These are phyloP conservation scores for Lutraria rhynchaena DNA, from an alignment of 1,140 invertebrate species.

Conservation along the genomic window DNA sequence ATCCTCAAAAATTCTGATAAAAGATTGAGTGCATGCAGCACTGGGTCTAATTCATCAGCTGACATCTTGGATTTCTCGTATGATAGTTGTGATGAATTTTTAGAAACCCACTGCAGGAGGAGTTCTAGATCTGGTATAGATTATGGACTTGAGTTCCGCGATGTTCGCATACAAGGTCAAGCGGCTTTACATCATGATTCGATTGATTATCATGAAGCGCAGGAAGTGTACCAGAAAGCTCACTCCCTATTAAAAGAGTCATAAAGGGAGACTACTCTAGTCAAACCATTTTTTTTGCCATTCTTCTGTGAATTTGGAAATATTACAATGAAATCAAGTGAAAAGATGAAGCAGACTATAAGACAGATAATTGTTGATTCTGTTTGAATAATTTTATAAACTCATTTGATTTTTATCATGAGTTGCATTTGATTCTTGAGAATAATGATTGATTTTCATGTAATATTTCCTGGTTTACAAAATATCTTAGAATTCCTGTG, in stretches of 20 bases:
- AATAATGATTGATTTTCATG: too few relatives aligned
- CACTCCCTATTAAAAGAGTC: slow-evolving; percentile 55
- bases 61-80: slow-evolving; percentile 81
- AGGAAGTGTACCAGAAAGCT: slow-evolving; percentile 57
- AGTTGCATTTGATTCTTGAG: too few relatives aligned
- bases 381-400: too few relatives aligned
- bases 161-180: not conserved
- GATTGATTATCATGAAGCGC: slow-evolving; percentile 50
- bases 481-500: too few relatives aligned
- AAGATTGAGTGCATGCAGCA: slow-evolving; percentile 77
- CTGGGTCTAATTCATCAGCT: slow-evolving; percentile 79
- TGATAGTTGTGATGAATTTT: slow-evolving; percentile 75
- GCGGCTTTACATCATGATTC: slow-evolving; percentile 48
- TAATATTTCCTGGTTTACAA: too few relatives aligned
- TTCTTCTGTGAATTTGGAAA: too few relatives aligned
- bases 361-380: too few relatives aligned
- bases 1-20: slow-evolving; percentile 77
- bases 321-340: too few relatives aligned
- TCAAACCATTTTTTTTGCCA: not conserved
- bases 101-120: slow-evolving; percentile 29
- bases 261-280: slow-evolving; percentile 26
- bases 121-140: slow-evolving; percentile 13
- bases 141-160: slow-evolving; percentile 17
- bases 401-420: too few relatives aligned
- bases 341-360: too few relatives aligned